Evolutionary conservation across 2,888 invertebrate species (phyloP).

Genomic region (Drosophila mercatorum): DNA sequence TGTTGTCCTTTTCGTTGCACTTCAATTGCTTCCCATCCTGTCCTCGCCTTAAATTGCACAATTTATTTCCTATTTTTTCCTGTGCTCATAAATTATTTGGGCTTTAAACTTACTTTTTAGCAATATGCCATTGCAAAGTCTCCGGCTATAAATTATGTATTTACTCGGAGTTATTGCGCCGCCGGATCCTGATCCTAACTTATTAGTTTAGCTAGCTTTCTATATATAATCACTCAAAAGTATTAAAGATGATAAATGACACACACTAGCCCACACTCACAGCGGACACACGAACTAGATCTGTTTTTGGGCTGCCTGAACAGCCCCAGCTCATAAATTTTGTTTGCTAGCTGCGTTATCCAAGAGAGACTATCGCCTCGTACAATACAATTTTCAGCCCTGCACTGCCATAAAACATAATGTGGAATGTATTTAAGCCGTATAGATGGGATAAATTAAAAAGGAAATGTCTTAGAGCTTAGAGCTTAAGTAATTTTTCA

Average conservation of each 20-base stretch:
- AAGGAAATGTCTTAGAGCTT: not conserved
- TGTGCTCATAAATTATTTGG: slow-evolving; percentile 25
- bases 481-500: not conserved
- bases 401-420: slow-evolving; percentile 17
- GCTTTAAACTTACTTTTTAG: slow-evolving; percentile 17
- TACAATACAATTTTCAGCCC: slow-evolving; percentile 5
- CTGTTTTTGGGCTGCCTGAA: slow-evolving; percentile 7
- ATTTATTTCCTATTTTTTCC: slow-evolving; percentile 28
- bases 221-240: slow-evolving; percentile 72
- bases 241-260: slow-evolving; percentile 74
- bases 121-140: slow-evolving; percentile 42
- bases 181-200: slow-evolving; percentile 58
- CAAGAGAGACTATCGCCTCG: slow-evolving; percentile 2
- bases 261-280: slow-evolving; percentile 8
- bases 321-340: slow-evolving; percentile 28
- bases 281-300: slow-evolving; percentile 21
- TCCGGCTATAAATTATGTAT: slow-evolving; percentile 55
- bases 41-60: slow-evolving; percentile 17
- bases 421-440: not conserved
- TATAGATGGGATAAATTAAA: not conserved
- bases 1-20: not conserved
- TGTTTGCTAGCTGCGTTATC: slow-evolving; percentile 12
- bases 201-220: slow-evolving; percentile 60
- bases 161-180: slow-evolving; percentile 51
- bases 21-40: slow-evolving; percentile 4